Percentiles rank a stretch among this genome's conserved stretches.
phyloP scores from a whole-genome alignment of 1,140 invertebrate species.

The Drosophila dunni region DNA sequence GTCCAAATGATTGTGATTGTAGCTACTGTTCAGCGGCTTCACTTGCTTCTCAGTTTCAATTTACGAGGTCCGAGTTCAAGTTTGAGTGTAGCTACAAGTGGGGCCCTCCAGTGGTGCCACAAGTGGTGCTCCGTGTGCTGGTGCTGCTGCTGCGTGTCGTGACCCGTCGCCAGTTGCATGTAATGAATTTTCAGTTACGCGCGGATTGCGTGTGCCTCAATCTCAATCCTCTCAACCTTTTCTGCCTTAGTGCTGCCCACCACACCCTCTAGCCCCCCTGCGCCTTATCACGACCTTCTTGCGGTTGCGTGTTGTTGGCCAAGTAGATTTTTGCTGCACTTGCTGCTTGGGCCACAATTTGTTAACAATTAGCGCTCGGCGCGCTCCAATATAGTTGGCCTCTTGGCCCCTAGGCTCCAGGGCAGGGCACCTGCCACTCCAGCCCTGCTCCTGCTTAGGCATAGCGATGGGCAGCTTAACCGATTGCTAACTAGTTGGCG shows the following conservation, averaged over 20 bases:
- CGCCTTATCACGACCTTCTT: too few relatives aligned
- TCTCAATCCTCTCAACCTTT: too few relatives aligned
- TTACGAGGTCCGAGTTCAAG: neutral
- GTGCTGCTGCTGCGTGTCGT: conserved; percentile 57
- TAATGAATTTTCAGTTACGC: conserved; percentile 75
- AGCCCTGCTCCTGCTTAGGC: neutral
- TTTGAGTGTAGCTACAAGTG: conserved; percentile 8
- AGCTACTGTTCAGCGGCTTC: neutral
- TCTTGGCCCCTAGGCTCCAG: neutral
- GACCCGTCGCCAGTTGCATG: conserved; percentile 33
- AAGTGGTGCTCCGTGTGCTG: conserved; percentile 4
- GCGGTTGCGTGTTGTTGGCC: conserved; percentile 53
- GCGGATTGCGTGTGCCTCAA: conserved; percentile 63
- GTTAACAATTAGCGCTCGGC: conserved; percentile 74
- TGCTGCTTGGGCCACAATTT: conserved; percentile 66
- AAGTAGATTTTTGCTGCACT: conserved; percentile 17
- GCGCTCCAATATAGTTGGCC: neutral
- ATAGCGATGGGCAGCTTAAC: too few relatives aligned
- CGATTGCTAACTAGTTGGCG: too few relatives aligned
- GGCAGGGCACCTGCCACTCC: neutral
- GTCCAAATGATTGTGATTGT: neutral
- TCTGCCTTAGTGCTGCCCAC: neutral
- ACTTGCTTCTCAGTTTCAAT: neutral
- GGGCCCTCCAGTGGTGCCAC: conserved; percentile 25
- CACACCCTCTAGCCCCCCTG: too few relatives aligned